Evolutionary conservation across 2,113 vertebrate genomes (phyloP), one percentile per base, ranked within the genome.

Genomic region (Aegypius monachus): DNA sequence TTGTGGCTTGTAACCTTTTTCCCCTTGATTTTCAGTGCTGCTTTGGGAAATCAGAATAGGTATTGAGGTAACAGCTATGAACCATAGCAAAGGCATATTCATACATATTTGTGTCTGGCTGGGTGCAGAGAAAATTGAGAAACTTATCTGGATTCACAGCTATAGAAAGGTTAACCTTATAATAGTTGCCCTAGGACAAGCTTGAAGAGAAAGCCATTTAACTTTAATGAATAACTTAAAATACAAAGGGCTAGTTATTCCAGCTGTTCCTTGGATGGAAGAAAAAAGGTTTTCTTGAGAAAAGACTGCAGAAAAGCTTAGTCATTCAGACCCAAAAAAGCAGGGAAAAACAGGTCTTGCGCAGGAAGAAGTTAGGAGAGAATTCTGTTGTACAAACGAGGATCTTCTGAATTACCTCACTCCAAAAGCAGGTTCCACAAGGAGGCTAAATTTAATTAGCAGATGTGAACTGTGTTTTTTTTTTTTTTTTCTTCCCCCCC

Each of bases 171-270:
- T 95, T 95, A 94, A 85, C 81, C 66, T 87, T 92, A 32, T 55
- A 97, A 94, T 59, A 88, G 81, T 94, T 95, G 93, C 94, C 91
- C 48, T 89, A 94, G 95, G 95, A 91, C 62, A 95, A 88, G 56
- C 53, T 87, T 91, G 86, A 91, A 85, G 81, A 91, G 83, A 95
- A 95, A 95, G 66, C 77, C 89, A 68, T 95, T 95, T 96, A 84
- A 91, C 83, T 95, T 81, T 94, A 96, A 97, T 96, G 93, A 95
- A 87, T 97, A 97, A 92, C 86, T 94, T 88, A 77, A 95, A 95
- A 90, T 95, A 94, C 81, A 94, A 93, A 92, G 50, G 50, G 34
- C 66, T 95, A 68, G 70, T 93, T 93, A 93, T 85, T 87, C 84
- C 70, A 86, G 9, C 56, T 32, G 31, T 82, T 96, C 81, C 34